Evolutionary conservation across 2,888 invertebrate species (phyloP).

Genomic region (Pachliopta kotzebuea): DNA sequence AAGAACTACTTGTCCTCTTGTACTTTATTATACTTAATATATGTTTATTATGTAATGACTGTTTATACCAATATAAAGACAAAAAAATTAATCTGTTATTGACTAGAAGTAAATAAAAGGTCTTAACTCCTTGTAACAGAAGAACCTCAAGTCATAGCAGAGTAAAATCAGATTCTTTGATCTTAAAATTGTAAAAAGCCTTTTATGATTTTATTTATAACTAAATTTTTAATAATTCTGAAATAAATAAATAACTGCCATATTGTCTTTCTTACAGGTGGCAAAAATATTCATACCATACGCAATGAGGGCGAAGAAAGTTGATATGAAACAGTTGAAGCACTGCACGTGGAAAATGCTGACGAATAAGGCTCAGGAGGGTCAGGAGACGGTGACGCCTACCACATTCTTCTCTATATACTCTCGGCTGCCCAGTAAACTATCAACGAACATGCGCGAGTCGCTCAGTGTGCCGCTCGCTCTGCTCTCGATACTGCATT

Average conservation of each 20-base stretch:
- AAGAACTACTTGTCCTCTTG: no score
- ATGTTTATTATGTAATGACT: no score
- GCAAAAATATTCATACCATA: slow-evolving; percentile 88
- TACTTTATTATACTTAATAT: no score
- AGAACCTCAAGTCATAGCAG: no score
- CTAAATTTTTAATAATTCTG: background rate
- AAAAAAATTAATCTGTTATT: no score
- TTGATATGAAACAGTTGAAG: slow-evolving; percentile 92
- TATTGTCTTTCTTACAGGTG: slow-evolving; percentile 63
- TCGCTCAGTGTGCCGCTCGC: slow-evolving; percentile 89
- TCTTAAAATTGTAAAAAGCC: background rate
- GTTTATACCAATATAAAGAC: no score
- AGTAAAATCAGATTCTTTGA: background rate
- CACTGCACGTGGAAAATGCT: slow-evolving; percentile 86
- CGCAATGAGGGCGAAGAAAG: slow-evolving; percentile 90
- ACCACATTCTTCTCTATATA: slow-evolving; percentile 81
- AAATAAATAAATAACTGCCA: background rate
- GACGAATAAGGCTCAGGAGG: slow-evolving; percentile 53
- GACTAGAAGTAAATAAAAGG: no score
- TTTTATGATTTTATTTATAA: background rate
- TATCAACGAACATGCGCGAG: slow-evolving; percentile 83
- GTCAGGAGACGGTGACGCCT: slow-evolving; percentile 57
- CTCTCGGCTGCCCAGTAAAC: slow-evolving; percentile 74
- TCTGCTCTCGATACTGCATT: slow-evolving; percentile 89
- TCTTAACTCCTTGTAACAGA: no score